Percentiles rank a stretch among this genome's conserved stretches.
phyloP scores from a whole-genome alignment of 2,113 vertebrate genomes.

The Chlorodrepanis virens region DNA sequence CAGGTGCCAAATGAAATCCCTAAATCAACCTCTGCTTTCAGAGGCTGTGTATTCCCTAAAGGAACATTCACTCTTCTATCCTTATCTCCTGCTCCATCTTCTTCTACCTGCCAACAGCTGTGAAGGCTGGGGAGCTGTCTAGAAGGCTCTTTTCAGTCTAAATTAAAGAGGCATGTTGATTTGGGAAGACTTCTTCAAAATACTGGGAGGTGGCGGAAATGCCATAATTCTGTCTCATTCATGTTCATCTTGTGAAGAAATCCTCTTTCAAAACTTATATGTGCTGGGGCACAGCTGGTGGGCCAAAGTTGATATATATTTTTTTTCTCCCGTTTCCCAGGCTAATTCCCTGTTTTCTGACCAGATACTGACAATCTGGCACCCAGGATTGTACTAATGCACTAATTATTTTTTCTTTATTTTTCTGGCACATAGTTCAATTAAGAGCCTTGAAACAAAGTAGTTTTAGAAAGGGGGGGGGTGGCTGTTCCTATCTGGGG shows the following conservation, averaged over 20 bases:
- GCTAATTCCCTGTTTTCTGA: background rate
- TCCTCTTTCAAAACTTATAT: background rate
- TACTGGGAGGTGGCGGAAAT: background rate
- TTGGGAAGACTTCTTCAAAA: background rate
- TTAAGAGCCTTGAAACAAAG: background rate
- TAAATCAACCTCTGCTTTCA: background rate
- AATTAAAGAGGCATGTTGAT: constrained; percentile 1
- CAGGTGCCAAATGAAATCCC: background rate
- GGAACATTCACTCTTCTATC: background rate
- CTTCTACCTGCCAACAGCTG: constrained; percentile 22
- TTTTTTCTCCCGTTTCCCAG: background rate
- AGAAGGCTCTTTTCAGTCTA: background rate
- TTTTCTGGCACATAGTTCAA: background rate
- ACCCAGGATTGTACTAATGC: background rate
- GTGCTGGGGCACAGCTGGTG: background rate
- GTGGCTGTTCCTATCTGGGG: background rate
- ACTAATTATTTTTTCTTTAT: background rate
- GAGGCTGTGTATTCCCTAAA: background rate
- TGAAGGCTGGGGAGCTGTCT: background rate
- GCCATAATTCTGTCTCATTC: background rate
- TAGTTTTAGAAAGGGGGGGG: background rate
- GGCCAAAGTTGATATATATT: background rate
- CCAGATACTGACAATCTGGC: background rate
- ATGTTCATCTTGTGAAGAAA: background rate
- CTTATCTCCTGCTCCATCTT: background rate